Evolutionary conservation across 2,888 invertebrate genomes (phyloP), one percentile per base, ranked within the genome.

Genomic region (Drosophila percnosoma): DNA sequence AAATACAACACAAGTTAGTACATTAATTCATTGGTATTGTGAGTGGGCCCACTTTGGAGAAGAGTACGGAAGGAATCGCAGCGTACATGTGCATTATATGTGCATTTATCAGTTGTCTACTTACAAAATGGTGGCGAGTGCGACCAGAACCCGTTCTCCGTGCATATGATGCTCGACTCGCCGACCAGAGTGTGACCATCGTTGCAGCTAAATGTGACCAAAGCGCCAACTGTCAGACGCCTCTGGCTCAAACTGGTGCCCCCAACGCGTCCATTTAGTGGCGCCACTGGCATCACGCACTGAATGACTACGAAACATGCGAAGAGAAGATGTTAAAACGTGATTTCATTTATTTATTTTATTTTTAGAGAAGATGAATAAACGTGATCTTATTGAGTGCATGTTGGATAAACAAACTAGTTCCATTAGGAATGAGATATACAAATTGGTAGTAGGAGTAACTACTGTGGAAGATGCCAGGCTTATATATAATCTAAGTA

Each of bases 101-200:
- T 69, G 66, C 73, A 72, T 67, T 62, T 64, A 68, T 68, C 80
- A 72, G 79, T 72, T 83, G 75, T 87, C 83, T 91, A 93, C 93
- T 93, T 93, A 95, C 98, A 98, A 91, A 96, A 96, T 55, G 98
- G 98, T 15, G 97, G 95, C 29, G 96, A 96, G 92, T 97, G 97
- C 2, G 97, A 97, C 98, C 97, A 98, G 91, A 96, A 96, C 54
- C 97, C 97, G 73, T 96, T 96, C 92, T 97, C 97, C 8, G 97
- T 97, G 93, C 98, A 98, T 53, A 97, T 96, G 82, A 97, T 96
- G 74, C 96, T 96, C 0, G 96, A 95, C 91, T 97, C 97, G 6
- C 98, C 98, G 34, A 92, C 92, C 78, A 93, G 89, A 71, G 92
- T 89, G 92, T 96, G 95, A 29, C 95, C 95, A 55, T 95, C 95